Conservation (phyloP, 2,888 invertebrate genomes). For the Rhingia rostrata region DNA sequence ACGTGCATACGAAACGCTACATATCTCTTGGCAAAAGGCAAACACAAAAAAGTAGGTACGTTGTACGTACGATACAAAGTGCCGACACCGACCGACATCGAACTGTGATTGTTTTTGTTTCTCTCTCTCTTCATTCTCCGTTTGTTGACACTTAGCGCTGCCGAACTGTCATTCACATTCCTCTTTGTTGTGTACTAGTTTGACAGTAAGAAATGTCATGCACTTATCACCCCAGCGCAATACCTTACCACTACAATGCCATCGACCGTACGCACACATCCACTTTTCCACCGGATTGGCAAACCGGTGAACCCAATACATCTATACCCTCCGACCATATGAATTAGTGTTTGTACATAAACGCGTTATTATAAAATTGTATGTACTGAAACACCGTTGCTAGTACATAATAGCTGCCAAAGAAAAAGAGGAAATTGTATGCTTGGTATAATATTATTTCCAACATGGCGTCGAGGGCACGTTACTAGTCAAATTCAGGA, state of each 20-base stretch:
- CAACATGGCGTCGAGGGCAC: constrained; percentile 76
- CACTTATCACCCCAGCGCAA: constrained; percentile 43
- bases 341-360: constrained; percentile 52
- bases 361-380: constrained; percentile 51
- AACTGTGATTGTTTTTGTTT: constrained; percentile 54
- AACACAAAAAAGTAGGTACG: too few relatives aligned
- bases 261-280: constrained; percentile 15
- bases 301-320: constrained; percentile 65
- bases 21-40: too few relatives aligned
- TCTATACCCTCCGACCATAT: constrained; percentile 17
- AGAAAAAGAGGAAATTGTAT: constrained; percentile 55
- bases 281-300: constrained; percentile 20
- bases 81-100: background rate
- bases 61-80: background rate
- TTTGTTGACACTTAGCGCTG: constrained; percentile 51
- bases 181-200: constrained; percentile 59
- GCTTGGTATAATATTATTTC: constrained; percentile 67
- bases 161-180: constrained; percentile 54
- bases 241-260: constrained; percentile 7
- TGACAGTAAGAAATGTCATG: constrained; percentile 69
- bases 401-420: constrained; percentile 28
- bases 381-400: constrained; percentile 25
- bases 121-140: constrained; percentile 20
- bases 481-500: constrained; percentile 53
- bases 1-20: too few relatives aligned